phyloP scores from a whole-genome alignment of 2,113 vertebrate species.

The Alligator sinensis region DNA sequence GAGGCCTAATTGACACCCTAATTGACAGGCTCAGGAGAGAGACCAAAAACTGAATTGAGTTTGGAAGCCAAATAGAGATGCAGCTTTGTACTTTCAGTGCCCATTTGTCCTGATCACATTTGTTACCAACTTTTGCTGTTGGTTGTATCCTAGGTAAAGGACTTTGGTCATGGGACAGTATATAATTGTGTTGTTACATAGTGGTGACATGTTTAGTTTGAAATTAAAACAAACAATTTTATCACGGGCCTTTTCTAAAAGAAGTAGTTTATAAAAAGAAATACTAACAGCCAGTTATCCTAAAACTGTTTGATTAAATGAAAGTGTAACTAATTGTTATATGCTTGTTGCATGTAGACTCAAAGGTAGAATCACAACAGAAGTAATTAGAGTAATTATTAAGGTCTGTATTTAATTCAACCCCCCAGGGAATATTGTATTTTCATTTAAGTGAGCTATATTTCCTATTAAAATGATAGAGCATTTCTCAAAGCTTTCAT shows the following conservation, averaged over 20 bases:
- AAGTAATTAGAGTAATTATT: slow-evolving; percentile 77
- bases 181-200: slow-evolving; percentile 53
- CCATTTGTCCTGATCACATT: slow-evolving; percentile 55
- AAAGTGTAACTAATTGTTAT: slow-evolving; percentile 66
- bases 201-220: slow-evolving; percentile 37
- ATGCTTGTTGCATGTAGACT: slow-evolving; percentile 74
- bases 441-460: slow-evolving; percentile 58
- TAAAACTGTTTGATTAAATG: slow-evolving; percentile 59
- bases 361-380: slow-evolving; percentile 77
- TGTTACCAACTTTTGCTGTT: slow-evolving; percentile 66
- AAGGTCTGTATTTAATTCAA: slow-evolving; percentile 73
- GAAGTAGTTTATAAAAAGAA: slow-evolving; percentile 50
- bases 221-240: slow-evolving; percentile 54
- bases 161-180: slow-evolving; percentile 32
- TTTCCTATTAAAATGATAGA: slow-evolving; percentile 28
- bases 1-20: slow-evolving; percentile 71
- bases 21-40: slow-evolving; percentile 63
- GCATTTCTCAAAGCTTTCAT: slow-evolving; percentile 42
- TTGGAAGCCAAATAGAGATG: slow-evolving; percentile 62
- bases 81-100: slow-evolving; percentile 63
- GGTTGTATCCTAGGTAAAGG: neutral
- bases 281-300: slow-evolving; percentile 54
- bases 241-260: slow-evolving; percentile 62
- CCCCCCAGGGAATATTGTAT: slow-evolving; percentile 60
- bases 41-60: slow-evolving; percentile 65